Base-by-base conservation (phyloP, 2,888 invertebrate species). In the Microdon myrmicae region DNA sequence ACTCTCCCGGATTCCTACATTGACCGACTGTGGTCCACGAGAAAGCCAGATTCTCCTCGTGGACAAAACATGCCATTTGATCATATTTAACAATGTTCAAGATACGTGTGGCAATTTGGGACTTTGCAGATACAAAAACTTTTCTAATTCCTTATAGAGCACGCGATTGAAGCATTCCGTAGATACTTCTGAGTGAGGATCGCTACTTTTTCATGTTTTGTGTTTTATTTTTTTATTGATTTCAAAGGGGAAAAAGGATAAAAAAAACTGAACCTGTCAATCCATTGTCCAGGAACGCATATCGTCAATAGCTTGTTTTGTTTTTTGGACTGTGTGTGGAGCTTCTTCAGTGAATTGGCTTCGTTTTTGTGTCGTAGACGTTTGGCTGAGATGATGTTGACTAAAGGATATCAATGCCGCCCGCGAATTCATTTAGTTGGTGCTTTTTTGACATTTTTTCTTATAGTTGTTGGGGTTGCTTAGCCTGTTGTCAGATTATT, bases 321-420 rank as follows among this genome's bases (percentile, higher is more conserved):
- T 45, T 28, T 54, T 53, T 49, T 61, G 44, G 29, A 23, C 12
- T 6, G 22, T n/a, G n/a, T n/a, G n/a, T n/a, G n/a, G n/a, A n/a
- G n/a, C n/a, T n/a, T 16, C 10, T 20, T 45, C 23, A 26, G 23
- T 23, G 39, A 26, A n/a, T n/a, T n/a, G n/a, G n/a, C n/a, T n/a
- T n/a, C n/a, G n/a, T n/a, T n/a, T n/a, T n/a, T n/a, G n/a, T n/a
- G n/a, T n/a, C n/a, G n/a, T n/a, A n/a, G n/a, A n/a, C n/a, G n/a
- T 56, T 51, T 25, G 45, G 41, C 58, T n/a, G n/a, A 64, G 34
- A 64, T 64, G 51, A 64, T 47, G 53, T 37, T 64, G 58, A 64
- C 58, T 47, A 58, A 58, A 64, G 43, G 51, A 51, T 45, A 58
- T 64, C 64, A 41, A 64, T 58, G 53, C 64, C 64, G 64, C 64